Percentiles rank a stretch among this genome's conserved stretches.
Conservation (phyloP, 2,113 vertebrate genomes). For the Planiliza haematocheilus region DNA sequence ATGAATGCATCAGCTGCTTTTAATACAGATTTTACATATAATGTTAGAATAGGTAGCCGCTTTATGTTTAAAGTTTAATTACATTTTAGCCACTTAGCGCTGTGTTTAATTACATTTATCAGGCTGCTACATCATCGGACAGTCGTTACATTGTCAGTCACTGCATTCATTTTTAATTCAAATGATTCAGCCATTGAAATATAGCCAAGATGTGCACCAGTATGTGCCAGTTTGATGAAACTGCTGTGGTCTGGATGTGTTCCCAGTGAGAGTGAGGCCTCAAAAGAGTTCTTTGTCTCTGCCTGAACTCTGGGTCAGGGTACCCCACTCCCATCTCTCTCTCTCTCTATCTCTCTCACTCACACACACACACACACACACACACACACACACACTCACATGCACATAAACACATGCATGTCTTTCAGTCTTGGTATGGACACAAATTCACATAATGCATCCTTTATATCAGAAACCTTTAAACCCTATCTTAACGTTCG, state of each 20-base stretch:
- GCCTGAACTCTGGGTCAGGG: constrained; percentile 56
- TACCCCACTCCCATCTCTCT: constrained; percentile 13
- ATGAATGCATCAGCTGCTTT: neutral
- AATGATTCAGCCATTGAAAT: constrained; percentile 19
- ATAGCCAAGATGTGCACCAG: constrained; percentile 1
- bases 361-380: constrained; percentile 30
- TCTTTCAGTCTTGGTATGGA: constrained; percentile 17
- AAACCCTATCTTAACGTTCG: neutral
- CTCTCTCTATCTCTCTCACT: too few relatives aligned
- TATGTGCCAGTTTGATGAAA: constrained; percentile 11
- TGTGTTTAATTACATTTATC: constrained; percentile 29
- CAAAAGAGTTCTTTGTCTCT: constrained; percentile 73
- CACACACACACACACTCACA: constrained; percentile 21
- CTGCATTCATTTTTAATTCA: constrained; percentile 13
- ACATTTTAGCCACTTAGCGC: constrained; percentile 8
- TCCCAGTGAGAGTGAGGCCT: constrained; percentile 24
- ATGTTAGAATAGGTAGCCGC: neutral
- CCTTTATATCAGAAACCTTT: neutral
- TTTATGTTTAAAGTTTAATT: constrained; percentile 3
- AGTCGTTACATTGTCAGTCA: constrained; percentile 28
- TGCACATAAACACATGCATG: constrained; percentile 20
- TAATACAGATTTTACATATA: neutral
- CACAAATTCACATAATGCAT: neutral
- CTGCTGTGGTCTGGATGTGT: constrained; percentile 4
- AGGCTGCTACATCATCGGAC: neutral